Base-by-base conservation (phyloP, 2,113 vertebrate species). In the Myrmecophaga tridactyla region DNA sequence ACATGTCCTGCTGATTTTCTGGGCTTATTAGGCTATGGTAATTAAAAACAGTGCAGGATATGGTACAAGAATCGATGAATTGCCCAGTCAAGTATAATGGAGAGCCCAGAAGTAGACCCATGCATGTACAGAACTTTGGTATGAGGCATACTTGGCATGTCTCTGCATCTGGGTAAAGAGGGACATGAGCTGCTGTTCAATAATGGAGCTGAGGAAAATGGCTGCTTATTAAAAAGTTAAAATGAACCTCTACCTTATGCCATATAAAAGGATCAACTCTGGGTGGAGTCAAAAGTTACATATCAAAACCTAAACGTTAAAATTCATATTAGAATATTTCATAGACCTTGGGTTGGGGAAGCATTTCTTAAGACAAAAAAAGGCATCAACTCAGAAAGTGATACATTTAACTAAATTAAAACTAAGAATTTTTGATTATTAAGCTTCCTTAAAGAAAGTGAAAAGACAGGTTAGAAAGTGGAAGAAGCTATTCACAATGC, bases 141-240 rank as follows among this genome's bases (percentile, higher is more conserved):
- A 0, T 17, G 9, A 31, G n/a, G 60, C 2, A 8, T 43, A 62
- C 13, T 34, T 27, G 7, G 20, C 4, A 0, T 1, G 13, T 56
- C n/a, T 48, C 20, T 3, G 39, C 60, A 23, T 7, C 3, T 46
- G 15, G 25, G n/a, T 14, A 7, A 11, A 43, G 72, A 60, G 27
- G 53, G 73, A 48, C 46, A 48, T 7, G 46, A 11, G 53, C 13
- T 27, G 4, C 41, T 25, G 3, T 39, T 12, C 0, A 46, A n/a
- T 4, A n/a, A n/a, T 18, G 43, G 72, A 69, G 51, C 46, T 56
- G 31, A 34, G 48, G 41, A 23, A 43, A 65, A 43, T 60, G 46
- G 46, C 11, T 48, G 11, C 11, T 36, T 5, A 7, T 1, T 51
- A 36, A 58, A n/a, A 60, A 23, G 13, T 25, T 46, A 15, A 51